A percentile compares a stretch with the other conserved stretches of the same genome.
Evolutionary conservation across 2,888 invertebrate genomes (phyloP).

Genomic region (Celastrina argiolus): DNA sequence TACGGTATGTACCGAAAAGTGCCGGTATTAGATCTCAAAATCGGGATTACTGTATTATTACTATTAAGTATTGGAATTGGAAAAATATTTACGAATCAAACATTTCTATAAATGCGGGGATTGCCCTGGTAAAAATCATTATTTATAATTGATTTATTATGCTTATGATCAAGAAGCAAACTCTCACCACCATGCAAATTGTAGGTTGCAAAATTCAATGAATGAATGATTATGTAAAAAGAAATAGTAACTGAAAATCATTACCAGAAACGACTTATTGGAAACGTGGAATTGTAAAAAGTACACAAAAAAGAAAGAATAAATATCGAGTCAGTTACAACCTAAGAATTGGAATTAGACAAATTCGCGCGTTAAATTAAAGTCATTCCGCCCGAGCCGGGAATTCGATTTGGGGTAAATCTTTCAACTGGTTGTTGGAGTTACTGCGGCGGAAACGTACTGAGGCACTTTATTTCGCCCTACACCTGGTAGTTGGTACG

Average conservation of each 20-base stretch:
- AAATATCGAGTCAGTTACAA: slow-evolving; percentile 75
- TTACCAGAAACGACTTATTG: neutral
- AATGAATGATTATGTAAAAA: neutral
- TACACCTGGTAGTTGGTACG: too few relatives aligned
- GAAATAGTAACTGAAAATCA: neutral
- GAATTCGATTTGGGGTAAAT: slow-evolving; percentile 74
- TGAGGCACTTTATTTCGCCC: neutral
- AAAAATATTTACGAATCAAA: too few relatives aligned
- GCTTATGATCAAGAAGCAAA: neutral
- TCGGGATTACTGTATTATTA: too few relatives aligned
- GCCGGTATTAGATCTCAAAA: too few relatives aligned
- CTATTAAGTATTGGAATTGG: too few relatives aligned
- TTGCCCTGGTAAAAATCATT: too few relatives aligned
- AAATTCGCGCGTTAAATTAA: slow-evolving; percentile 77
- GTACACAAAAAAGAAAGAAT: slow-evolving; percentile 49
- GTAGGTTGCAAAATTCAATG: too few relatives aligned
- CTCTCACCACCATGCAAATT: neutral
- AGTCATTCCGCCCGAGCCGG: slow-evolving; percentile 60
- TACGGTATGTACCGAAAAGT: too few relatives aligned
- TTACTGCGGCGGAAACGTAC: neutral
- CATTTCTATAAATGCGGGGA: too few relatives aligned
- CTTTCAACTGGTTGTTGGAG: slow-evolving; percentile 43
- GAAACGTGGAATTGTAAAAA: slow-evolving; percentile 21
- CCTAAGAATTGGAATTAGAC: slow-evolving; percentile 75
- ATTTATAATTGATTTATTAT: too few relatives aligned